Evolutionary conservation across 2,113 vertebrate genomes (phyloP).

Genomic region (Corapipo altera): DNA sequence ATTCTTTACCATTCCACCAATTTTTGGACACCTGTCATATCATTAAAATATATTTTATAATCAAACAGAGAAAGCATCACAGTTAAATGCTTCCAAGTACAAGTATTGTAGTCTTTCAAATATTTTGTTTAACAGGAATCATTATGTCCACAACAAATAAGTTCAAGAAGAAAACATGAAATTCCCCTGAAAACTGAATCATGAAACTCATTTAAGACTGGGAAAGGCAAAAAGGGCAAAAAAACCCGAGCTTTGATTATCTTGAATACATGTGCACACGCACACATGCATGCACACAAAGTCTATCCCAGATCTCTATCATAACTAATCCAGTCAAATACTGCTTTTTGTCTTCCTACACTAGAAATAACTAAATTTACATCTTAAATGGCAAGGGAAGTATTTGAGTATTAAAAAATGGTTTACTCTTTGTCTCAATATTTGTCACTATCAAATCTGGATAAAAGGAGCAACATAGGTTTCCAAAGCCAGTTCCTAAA

Average conservation of each 20-base stretch:
- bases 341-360: not conserved
- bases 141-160: not conserved
- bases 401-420: not conserved
- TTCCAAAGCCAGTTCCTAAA: not conserved
- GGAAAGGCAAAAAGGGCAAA: not conserved
- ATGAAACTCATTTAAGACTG: not conserved
- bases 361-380: not conserved
- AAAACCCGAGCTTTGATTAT: not conserved
- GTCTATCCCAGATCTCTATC: fast-evolving
- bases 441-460: not conserved
- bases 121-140: not conserved
- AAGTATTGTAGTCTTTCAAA: not conserved
- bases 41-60: not conserved
- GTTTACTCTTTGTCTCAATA: not conserved
- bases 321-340: not conserved
- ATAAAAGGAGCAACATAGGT: not conserved
- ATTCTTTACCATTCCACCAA: not conserved
- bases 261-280: not conserved
- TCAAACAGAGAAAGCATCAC: not conserved
- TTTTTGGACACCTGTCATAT: not conserved
- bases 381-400: not conserved
- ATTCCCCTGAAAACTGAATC: not conserved
- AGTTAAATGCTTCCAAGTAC: not conserved
- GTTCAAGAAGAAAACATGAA: not conserved
- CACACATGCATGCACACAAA: fast-evolving